Evolutionary conservation across 2,797 vertebrate genomes (phyloP), one percentile per base, ranked within the genome.

Genomic region (Huso huso): DNA sequence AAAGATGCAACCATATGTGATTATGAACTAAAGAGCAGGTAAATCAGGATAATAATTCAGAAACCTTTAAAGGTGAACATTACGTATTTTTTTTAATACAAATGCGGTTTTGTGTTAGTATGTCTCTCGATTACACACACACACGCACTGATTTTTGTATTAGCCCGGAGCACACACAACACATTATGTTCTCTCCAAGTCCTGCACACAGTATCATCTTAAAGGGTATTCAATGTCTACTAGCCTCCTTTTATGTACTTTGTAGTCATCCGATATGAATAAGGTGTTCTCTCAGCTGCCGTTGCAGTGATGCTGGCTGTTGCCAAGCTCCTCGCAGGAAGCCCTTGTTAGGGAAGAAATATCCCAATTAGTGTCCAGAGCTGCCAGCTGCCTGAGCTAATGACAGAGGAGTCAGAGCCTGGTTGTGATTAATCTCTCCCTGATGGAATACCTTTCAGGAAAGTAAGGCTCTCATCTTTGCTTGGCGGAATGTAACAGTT

Each of bases 301-400:
- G 71, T 71, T 69, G 58, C 72, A 58, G 18, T 6, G 60, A n/a
- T 18, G 70, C 66, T 63, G 69, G 71, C 62, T 48, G 15, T 66
- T 71, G 72, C 74, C 73, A 60, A 77, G 72, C 77, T 57, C 58
- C 73, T 73, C 78, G 71, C 78, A 75, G 73, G 60, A 65, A 79
- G 75, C 69, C 74, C 82, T 85, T 85, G 81, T 85, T 87, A 84
- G 80, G 68, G 68, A 75, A 73, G 79, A 76, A 76, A 66, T 71
- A 69, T 81, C 83, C 81, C 85, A 88, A 87, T 88, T 87, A 87
- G 80, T 78, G 81, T 77, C 83, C 79, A 72, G 81, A 81, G 81
- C 83, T 83, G 79, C 78, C 78, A 81, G 81, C 73, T 76, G 80
- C 74, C 57, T 48, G 64, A 49, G 49, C 68, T 87, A 86, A 87